These are phyloP conservation scores for Emys orbicularis DNA, from an alignment of 2,797 vertebrate species.

Conservation along the genomic window DNA sequence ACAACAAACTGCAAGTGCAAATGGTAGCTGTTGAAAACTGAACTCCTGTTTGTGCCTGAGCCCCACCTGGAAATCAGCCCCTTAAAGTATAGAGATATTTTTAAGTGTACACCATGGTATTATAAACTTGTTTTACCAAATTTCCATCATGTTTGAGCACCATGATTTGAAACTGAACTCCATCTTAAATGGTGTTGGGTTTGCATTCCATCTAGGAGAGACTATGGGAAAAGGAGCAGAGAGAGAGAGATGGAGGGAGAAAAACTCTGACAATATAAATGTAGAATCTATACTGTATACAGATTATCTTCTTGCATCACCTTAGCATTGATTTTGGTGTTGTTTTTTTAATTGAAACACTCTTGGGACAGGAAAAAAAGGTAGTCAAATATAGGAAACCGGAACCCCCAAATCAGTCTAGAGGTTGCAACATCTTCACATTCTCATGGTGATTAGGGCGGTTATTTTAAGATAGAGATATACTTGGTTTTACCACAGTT, in stretches of 20 bases:
- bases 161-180: not conserved
- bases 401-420: not conserved
- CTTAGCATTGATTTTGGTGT: not conserved
- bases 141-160: not conserved
- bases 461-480: not conserved
- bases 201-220: not conserved
- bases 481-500: not conserved
- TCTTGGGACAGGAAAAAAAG: not conserved
- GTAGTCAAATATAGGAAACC: not conserved
- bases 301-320: not conserved
- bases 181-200: not conserved
- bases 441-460: not conserved
- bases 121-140: not conserved
- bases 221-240: not conserved
- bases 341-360: not conserved
- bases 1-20: not conserved
- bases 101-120: not conserved
- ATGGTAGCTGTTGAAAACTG: not conserved
- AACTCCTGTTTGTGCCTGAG: not conserved
- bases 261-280: not conserved
- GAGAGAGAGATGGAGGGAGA: not conserved
- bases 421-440: not conserved
- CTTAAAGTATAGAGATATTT: not conserved
- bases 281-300: accelerated
- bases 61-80: not conserved